A percentile compares a stretch with the other conserved stretches of the same genome.
phyloP scores from a whole-genome alignment of 2,797 vertebrate genomes.

The Heliangelus exortis region DNA sequence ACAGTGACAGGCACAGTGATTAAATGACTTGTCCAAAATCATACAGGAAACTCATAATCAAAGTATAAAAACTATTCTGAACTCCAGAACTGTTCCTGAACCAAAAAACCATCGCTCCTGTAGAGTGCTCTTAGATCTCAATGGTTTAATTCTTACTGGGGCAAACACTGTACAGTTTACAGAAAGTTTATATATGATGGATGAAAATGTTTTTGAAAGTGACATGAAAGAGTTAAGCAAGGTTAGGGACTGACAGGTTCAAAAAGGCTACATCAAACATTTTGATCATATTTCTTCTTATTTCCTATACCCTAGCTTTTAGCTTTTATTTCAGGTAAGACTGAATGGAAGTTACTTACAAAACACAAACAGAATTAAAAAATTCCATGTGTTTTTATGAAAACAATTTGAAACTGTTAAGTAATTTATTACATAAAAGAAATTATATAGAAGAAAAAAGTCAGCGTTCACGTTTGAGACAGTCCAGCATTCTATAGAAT shows the following conservation, averaged over 20 bases:
- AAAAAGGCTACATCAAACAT: background rate
- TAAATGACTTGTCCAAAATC: background rate
- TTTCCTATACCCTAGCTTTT: background rate
- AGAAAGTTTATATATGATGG: background rate
- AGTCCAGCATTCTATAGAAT: background rate
- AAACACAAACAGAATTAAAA: background rate
- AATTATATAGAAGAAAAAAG: background rate
- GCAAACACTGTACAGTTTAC: background rate
- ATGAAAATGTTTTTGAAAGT: conserved; percentile 10
- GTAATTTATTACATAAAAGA: background rate
- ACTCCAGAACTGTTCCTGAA: background rate
- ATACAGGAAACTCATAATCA: background rate
- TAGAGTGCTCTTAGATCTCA: background rate
- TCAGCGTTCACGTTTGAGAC: background rate
- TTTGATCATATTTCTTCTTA: background rate
- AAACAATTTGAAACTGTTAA: background rate
- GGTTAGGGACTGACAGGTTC: background rate
- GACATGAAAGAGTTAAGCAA: background rate
- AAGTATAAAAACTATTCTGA: background rate
- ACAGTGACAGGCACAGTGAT: background rate
- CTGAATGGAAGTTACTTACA: background rate
- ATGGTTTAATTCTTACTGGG: background rate
- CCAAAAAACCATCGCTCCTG: background rate
- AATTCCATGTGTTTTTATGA: background rate
- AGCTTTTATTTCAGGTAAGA: background rate